Base-by-base conservation (phyloP, 2,797 vertebrate genomes). In the Malurus splendens region DNA sequence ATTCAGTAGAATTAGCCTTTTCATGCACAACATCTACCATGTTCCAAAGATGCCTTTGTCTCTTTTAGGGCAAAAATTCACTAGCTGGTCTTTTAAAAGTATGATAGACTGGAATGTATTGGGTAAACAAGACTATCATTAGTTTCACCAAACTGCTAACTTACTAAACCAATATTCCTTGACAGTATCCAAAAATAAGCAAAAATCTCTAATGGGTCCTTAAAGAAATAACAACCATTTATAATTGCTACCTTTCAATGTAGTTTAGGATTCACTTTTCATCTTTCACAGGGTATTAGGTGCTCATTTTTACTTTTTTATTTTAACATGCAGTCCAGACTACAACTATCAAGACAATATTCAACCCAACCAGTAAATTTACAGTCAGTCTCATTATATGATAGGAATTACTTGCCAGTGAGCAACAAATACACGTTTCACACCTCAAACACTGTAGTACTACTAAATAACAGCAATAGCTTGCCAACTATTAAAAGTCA, bases 391-490 rank as follows among this genome's bases (percentile, higher is more conserved):
- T 95, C 89, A 90, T 91, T 87, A 83, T 59, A 90, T 67, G 81
- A 71, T 61, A 72, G 82, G 74, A 95, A 33, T 61, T 93, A 91
- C 82, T 94, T 88, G 60, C 81, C 84, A 91, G 45, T 74, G 82
- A 91, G 61, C 82, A 95, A 92, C 90, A 96, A 96, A 97, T 76
- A 94, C 3, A 92, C 48, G 94, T 90, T 97, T 96, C 57, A 90
- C 48, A 96, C 62, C 86, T 96, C 94, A 94, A 96, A 93, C 75
- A 82, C 36, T 87, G 39, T 83, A 95, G 80, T 90, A 79, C 47
- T 93, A 89, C 48, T 92, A 95, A 95, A 92, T 81, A 96, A 90
- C 12, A 67, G 71, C 47, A 60, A 65, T 76, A 85, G 70, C 48
- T 82, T 94, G 84, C 71, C 82, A 93, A 90, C 76, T 92, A 91